Evolutionary conservation across 2,797 vertebrate species (phyloP).

Genomic region (Acipenser ruthenus): DNA sequence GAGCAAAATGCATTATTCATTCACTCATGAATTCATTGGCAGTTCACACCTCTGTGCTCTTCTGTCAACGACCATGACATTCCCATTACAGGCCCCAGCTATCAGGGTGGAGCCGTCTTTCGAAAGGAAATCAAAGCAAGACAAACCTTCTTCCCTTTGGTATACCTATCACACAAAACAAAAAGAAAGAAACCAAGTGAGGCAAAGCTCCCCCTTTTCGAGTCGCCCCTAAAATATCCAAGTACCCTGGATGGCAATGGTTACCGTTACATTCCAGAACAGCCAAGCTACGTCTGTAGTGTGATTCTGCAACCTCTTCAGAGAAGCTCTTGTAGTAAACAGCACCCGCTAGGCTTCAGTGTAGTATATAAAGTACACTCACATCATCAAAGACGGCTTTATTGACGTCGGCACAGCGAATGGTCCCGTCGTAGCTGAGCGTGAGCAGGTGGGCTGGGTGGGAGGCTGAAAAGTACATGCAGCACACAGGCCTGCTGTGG

Average conservation of each 20-base stretch:
- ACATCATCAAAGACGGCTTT: slow-evolving; percentile 76
- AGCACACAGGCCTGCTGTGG: slow-evolving; percentile 53
- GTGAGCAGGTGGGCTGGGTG: slow-evolving; percentile 68
- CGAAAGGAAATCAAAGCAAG: slow-evolving; percentile 76
- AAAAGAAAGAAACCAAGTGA: neutral
- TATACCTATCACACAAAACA: slow-evolving; percentile 56
- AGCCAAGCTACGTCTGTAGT: neutral
- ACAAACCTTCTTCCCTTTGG: slow-evolving; percentile 47
- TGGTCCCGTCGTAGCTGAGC: slow-evolving; percentile 63
- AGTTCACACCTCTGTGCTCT: slow-evolving; percentile 44
- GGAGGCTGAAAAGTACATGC: slow-evolving; percentile 67
- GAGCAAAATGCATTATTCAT: no score
- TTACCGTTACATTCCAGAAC: neutral
- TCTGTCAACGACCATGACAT: slow-evolving; percentile 63
- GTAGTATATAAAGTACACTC: slow-evolving; percentile 18
- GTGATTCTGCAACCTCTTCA: neutral
- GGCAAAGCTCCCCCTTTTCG: no score
- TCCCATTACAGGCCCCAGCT: slow-evolving; percentile 56
- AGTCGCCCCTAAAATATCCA: no score
- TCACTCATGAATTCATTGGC: no score
- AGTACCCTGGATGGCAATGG: no score
- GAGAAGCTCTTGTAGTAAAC: neutral
- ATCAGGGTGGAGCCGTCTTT: slow-evolving; percentile 56
- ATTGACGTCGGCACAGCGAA: slow-evolving; percentile 74
- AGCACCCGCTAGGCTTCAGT: neutral